Base-by-base conservation (phyloP, 2,113 vertebrate genomes). In the Leptosomus discolor region DNA sequence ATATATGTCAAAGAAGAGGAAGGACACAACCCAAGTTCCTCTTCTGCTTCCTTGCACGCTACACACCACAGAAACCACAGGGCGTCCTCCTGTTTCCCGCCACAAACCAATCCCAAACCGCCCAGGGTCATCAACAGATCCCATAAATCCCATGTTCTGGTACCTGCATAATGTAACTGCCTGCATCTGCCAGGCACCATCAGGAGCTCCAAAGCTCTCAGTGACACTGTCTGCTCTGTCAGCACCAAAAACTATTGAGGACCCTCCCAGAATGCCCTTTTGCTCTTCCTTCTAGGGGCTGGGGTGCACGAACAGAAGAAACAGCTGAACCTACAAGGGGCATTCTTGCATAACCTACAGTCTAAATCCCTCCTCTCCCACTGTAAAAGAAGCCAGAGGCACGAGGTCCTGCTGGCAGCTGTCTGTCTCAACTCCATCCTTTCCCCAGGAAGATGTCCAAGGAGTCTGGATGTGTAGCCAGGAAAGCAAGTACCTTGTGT, bases 91-190 rank as follows among this genome's bases (percentile, higher is more conserved):
- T 85, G 89, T 82, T 79, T 63, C 65, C 79, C 27, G 16, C 34
- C 75, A 56, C 6, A 4, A 60, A n/a, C 10, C 70, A 54, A 15
- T 0, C 43, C 78, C 69, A 78, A 23, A 48, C 5, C 2, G 0
- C 37, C 4, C 1, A 0, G 23, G 41, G 21, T 3, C 61, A 70
- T 3, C n/a, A 23, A 8, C 39, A 56, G 36, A 37, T 3, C 46
- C 30, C 70, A n/a, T 22, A 15, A n/a, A n/a, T 15, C 8, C 32
- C 13, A 2, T 3, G 1, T 15, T 22, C 64, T 36, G 39, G 34
- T 15, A 24, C 34, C 50, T 4, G 13, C 34, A 3, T 0, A 20
- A 9, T 2, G n/a, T 6, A 29, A 5, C 37, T 56, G 71, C 48
- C 48, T 10, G 2, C 7, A 34, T 20, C 69, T 57, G 64, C 51